Percentiles rank a stretch among this genome's conserved stretches.
Evolutionary conservation across 2,888 invertebrate species (phyloP).

Genomic region (Trichogramma dendrolimi): DNA sequence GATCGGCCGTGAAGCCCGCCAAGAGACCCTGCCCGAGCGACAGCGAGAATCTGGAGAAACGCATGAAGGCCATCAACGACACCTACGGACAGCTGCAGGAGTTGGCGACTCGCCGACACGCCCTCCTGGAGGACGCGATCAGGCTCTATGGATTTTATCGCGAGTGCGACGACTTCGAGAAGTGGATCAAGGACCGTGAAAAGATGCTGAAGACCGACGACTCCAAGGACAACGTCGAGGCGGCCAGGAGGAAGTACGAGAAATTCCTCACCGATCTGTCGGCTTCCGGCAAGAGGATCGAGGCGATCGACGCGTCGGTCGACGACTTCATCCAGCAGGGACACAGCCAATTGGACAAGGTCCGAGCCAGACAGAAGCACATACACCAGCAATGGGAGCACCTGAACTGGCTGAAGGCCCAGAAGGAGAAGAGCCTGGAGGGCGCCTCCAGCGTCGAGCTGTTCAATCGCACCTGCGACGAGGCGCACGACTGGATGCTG

Average conservation of each 20-base stretch:
- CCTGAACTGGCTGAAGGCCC: slow-evolving; percentile 77
- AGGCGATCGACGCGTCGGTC: slow-evolving; percentile 82
- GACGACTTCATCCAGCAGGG: slow-evolving; percentile 77
- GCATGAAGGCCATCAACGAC: slow-evolving; percentile 74
- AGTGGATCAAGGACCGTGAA: slow-evolving; percentile 96
- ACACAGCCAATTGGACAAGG: slow-evolving; percentile 82
- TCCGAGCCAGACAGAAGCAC: slow-evolving; percentile 72
- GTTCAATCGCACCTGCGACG: slow-evolving; percentile 93
- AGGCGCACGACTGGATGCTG: slow-evolving; percentile 94
- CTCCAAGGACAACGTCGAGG: slow-evolving; percentile 82
- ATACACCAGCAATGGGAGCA: slow-evolving; percentile 87
- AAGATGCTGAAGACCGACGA: slow-evolving; percentile 79
- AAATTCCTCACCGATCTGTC: slow-evolving; percentile 94
- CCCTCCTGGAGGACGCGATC: slow-evolving; percentile 86
- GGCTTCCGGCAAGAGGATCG: slow-evolving; percentile 86
- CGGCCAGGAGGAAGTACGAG: slow-evolving; percentile 92
- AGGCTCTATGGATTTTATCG: slow-evolving; percentile 88
- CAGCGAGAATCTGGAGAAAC: slow-evolving; percentile 74
- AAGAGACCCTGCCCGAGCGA: slow-evolving; percentile 54
- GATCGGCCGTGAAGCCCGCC: slow-evolving; percentile 48
- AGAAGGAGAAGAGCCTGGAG: slow-evolving; percentile 86
- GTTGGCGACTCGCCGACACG: slow-evolving; percentile 74
- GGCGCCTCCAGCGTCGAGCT: slow-evolving; percentile 91
- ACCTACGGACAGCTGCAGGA: slow-evolving; percentile 79
- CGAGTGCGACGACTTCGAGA: slow-evolving; percentile 96